Evolutionary conservation across 1,140 invertebrate species (phyloP), one percentile per base, ranked within the genome.

Genomic region (Bombus superbus): DNA sequence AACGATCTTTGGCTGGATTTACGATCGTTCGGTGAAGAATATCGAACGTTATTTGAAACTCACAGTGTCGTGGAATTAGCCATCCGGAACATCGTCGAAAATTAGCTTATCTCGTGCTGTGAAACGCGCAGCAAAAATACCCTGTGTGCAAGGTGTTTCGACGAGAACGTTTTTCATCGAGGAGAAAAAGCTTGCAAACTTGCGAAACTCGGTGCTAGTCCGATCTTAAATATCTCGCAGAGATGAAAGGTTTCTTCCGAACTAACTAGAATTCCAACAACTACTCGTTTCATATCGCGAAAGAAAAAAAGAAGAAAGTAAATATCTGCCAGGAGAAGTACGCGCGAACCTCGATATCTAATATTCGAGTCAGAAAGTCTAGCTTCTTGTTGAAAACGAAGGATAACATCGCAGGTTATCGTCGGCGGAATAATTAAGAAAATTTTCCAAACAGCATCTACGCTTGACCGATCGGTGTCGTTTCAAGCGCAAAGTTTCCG

Each of bases 31-130:
- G 11, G 1, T 32, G 5, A 1, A 6, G 18, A 66, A 66, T 18
- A 32, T n/a, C n/a, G 62, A 32, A 32, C n/a, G n/a, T 28, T 22
- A 18, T 47, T 22, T 32, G 1, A 32, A 53, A 53, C 35, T 66
- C 5, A 22, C 35, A 0, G 57, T 0, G 28, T 80, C n/a, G 47
- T 38, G 35, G 4, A 44, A 68, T 68, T 68, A 38, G 3, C 13
- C 32, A 18, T 5, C 8, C 66, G 35, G 10, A 66, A 32, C 69
- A 66, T 32, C 22, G 15, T 62, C 10, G 42, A 44, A 88, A 77
- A 91, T 90, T 91, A 89, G 75, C 90, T 90, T 91, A 90, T 88
- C 86, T 85, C 83, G 71, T 11, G 86, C 81, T 90, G 89, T 32
- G 85, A 83, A 71, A 13, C 40, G 42, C 15, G 38, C 53, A 42